Evolutionary conservation across 2,888 invertebrate genomes (phyloP).

Genomic region (Cyrtodaria siliqua): DNA sequence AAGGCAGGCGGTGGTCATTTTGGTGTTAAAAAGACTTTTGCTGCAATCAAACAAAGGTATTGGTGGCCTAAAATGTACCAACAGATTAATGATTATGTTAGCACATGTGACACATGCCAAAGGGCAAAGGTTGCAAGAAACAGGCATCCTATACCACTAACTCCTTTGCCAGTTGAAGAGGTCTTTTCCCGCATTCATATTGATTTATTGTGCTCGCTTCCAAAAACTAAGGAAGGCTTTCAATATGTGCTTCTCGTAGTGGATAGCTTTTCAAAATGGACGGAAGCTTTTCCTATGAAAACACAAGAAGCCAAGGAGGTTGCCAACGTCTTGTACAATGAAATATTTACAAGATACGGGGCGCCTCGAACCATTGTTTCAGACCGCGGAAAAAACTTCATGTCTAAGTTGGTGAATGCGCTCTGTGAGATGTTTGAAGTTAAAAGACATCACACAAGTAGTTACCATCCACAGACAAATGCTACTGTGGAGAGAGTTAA

Average conservation of each 20-base stretch:
- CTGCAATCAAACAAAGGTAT: slow-evolving; percentile 38
- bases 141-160: background rate
- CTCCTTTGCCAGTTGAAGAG: slow-evolving; percentile 6
- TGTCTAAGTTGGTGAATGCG: slow-evolving; percentile 56
- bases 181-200: slow-evolving; percentile 38
- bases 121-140: slow-evolving; percentile 10
- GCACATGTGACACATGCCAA: slow-evolving; percentile 42
- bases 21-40: slow-evolving; percentile 29
- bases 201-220: slow-evolving; percentile 41
- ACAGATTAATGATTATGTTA: slow-evolving; percentile 41
- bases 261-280: slow-evolving; percentile 52
- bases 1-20: slow-evolving; percentile 53
- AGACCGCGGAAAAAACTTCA: slow-evolving; percentile 54
- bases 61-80: slow-evolving; percentile 55
- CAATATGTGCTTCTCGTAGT: slow-evolving; percentile 44
- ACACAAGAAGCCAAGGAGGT: slow-evolving; percentile 53
- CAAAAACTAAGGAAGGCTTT: slow-evolving; percentile 34
- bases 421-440: slow-evolving; percentile 56
- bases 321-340: slow-evolving; percentile 45
- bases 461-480: slow-evolving; percentile 59
- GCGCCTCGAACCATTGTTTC: slow-evolving; percentile 38
- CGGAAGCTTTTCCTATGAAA: slow-evolving; percentile 56
- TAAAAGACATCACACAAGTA: slow-evolving; percentile 38
- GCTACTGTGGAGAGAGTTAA: slow-evolving; percentile 38
- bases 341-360: slow-evolving; percentile 51